A percentile compares a stretch with the other conserved stretches of the same genome.
Evolutionary conservation across 2,113 vertebrate species (phyloP).

Genomic region (Myanophis thanlyinensis): DNA sequence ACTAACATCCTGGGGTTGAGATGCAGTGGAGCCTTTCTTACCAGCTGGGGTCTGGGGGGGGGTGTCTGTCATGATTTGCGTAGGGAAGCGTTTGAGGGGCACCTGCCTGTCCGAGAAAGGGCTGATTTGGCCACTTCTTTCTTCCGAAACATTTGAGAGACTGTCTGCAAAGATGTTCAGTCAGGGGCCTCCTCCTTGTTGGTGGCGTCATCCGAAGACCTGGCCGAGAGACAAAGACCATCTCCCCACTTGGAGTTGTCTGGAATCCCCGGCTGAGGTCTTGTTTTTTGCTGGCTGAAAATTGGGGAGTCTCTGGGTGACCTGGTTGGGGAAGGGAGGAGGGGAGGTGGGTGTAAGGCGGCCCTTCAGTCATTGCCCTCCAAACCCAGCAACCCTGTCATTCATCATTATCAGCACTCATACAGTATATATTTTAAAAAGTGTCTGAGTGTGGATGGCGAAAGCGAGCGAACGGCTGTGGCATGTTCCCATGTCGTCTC

Average conservation of each 20-base stretch:
- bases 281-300: neutral
- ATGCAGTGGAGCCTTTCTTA: neutral
- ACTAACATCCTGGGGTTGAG: too few relatives aligned
- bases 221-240: neutral
- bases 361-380: too few relatives aligned
- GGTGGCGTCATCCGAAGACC: neutral
- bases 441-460: neutral
- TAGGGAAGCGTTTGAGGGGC: neutral
- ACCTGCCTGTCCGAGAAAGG: fast-evolving
- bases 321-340: neutral
- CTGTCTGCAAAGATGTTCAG: neutral
- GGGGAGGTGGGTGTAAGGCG: neutral
- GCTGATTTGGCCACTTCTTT: too few relatives aligned
- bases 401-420: too few relatives aligned
- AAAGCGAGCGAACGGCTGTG: neutral
- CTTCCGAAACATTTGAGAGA: neutral
- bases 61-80: too few relatives aligned
- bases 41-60: neutral
- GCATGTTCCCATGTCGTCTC: neutral
- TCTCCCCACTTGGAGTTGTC: neutral
- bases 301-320: neutral
- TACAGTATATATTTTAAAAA: neutral
- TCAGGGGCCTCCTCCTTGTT: neutral
- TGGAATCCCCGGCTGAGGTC: neutral
- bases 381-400: too few relatives aligned